A percentile compares a stretch with the other conserved stretches of the same genome.
These are phyloP conservation scores for Dicrostonyx torquatus DNA, from an alignment of 2,797 vertebrate species.

Conservation along the genomic window DNA sequence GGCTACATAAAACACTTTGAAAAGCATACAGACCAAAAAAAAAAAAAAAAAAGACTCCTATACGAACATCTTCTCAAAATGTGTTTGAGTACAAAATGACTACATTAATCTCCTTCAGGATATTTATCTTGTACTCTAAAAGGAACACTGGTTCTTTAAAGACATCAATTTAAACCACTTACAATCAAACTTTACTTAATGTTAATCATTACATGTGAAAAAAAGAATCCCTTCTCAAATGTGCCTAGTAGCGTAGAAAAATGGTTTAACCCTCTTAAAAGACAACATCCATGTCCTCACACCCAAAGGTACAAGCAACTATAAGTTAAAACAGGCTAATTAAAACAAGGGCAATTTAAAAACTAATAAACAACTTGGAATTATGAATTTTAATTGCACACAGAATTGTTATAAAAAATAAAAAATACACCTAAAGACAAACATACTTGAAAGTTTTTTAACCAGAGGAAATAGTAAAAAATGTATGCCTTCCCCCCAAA, in stretches of 20 bases:
- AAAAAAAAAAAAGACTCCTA: background rate
- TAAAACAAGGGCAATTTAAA: background rate
- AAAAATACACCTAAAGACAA: constrained; percentile 15
- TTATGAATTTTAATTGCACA: constrained; percentile 54
- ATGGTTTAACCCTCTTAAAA: constrained; percentile 44
- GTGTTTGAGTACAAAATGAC: constrained; percentile 5
- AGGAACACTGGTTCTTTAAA: constrained; percentile 7
- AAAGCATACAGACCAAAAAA: constrained; percentile 22
- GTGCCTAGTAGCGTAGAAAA: constrained; percentile 19
- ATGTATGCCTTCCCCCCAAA: constrained; percentile 42
- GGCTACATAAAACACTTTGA: constrained; percentile 38
- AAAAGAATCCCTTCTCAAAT: constrained; percentile 50
- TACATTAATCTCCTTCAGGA: constrained; percentile 6
- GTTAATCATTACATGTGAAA: constrained; percentile 45
- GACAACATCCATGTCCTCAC: background rate
- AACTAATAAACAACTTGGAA: constrained; percentile 27
- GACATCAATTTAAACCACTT: constrained; percentile 28
- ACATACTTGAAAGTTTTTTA: constrained; percentile 38
- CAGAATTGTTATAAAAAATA: constrained; percentile 28
- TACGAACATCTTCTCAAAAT: background rate
- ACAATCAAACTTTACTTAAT: constrained; percentile 56
- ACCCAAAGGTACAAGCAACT: constrained; percentile 30
- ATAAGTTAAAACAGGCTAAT: constrained; percentile 44
- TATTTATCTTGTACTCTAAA: constrained; percentile 39
- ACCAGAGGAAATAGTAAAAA: constrained; percentile 48